These are phyloP conservation scores for Formica selysi DNA, from an alignment of 1,140 invertebrate genomes.

Conservation along the genomic window DNA sequence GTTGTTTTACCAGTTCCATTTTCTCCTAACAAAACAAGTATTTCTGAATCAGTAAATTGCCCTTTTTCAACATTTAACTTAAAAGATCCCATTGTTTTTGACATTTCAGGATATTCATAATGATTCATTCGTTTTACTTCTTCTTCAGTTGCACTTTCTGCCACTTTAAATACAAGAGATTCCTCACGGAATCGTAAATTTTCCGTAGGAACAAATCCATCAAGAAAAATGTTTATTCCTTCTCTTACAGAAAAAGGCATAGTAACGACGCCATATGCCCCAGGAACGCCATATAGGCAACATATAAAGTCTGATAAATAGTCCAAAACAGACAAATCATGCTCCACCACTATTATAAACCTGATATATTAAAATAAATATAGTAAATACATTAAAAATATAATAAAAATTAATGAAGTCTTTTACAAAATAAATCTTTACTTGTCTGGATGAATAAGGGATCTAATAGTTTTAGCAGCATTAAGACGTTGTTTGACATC, in stretches of 20 bases:
- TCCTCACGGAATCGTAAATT: conserved; percentile 99
- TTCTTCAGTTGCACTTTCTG: conserved; percentile 98
- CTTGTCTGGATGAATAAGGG: conserved; percentile 96
- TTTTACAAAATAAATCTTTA: conserved; percentile 83
- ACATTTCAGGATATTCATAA: conserved; percentile 97
- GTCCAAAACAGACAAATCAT: conserved; percentile 99
- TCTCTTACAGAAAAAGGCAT: conserved; percentile 99
- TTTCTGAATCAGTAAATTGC: conserved; percentile 99
- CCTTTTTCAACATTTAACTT: conserved; percentile 93
- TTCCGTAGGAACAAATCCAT: conserved; percentile 99
- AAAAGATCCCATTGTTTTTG: conserved; percentile 95
- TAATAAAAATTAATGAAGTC: conserved; percentile 41
- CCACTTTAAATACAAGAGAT: conserved; percentile 98
- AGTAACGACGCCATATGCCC: conserved; percentile 99
- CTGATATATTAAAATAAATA: conserved; percentile 84
- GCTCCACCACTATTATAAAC: conserved; percentile 99
- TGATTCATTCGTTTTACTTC: conserved; percentile 98
- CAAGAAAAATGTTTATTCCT: conserved; percentile 99
- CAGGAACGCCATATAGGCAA: conserved; percentile 98
- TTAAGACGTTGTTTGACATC: conserved; percentile 99
- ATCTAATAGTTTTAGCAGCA: conserved; percentile 97
- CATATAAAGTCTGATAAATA: conserved; percentile 99
- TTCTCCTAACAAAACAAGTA: conserved; percentile 98
- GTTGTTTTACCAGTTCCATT: conserved; percentile 99
- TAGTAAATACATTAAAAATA: conserved; percentile 30